These are phyloP conservation scores for Charaxes varanes DNA, from an alignment of 1,140 invertebrate species.

Conservation along the genomic window DNA sequence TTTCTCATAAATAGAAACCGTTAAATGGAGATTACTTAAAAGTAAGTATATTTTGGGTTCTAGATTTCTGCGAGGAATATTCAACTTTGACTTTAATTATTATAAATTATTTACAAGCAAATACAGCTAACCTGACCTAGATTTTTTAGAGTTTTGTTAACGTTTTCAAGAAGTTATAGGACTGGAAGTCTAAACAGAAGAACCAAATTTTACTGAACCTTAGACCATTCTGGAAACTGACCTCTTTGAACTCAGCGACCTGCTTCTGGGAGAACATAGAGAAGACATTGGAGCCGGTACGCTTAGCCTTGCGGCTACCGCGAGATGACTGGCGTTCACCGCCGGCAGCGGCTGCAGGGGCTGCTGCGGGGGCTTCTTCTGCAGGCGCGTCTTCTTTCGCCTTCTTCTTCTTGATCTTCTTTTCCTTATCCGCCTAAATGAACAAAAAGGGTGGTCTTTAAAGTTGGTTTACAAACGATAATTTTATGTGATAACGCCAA, in stretches of 20 bases:
- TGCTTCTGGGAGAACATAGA: conserved; percentile 96
- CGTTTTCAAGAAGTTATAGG: too few relatives aligned
- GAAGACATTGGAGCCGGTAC: conserved; percentile 94
- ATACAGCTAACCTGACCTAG: too few relatives aligned
- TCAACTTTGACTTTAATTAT: too few relatives aligned
- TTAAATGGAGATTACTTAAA: too few relatives aligned
- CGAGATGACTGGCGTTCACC: conserved; percentile 74
- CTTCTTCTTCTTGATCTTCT: conserved; percentile 90
- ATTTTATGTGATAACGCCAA: too few relatives aligned
- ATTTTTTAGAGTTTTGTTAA: neutral
- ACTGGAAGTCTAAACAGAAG: too few relatives aligned
- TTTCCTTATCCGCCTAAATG: conserved; percentile 82
- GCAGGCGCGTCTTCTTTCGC: conserved; percentile 79
- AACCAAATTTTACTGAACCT: too few relatives aligned
- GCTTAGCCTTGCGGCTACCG: conserved; percentile 85
- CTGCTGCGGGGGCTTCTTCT: conserved; percentile 77
- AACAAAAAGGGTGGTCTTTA: neutral
- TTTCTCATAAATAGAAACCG: too few relatives aligned
- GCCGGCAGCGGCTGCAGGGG: conserved; percentile 75
- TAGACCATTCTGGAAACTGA: conserved; percentile 47
- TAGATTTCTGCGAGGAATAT: too few relatives aligned
- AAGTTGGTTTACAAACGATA: too few relatives aligned
- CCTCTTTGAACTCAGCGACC: conserved; percentile 97
- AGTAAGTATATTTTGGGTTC: too few relatives aligned
- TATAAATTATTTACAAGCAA: too few relatives aligned